Percentiles rank a stretch among this genome's conserved stretches.
Conservation (phyloP, 1,140 invertebrate genomes). For the Neomicropteryx cornuta region DNA sequence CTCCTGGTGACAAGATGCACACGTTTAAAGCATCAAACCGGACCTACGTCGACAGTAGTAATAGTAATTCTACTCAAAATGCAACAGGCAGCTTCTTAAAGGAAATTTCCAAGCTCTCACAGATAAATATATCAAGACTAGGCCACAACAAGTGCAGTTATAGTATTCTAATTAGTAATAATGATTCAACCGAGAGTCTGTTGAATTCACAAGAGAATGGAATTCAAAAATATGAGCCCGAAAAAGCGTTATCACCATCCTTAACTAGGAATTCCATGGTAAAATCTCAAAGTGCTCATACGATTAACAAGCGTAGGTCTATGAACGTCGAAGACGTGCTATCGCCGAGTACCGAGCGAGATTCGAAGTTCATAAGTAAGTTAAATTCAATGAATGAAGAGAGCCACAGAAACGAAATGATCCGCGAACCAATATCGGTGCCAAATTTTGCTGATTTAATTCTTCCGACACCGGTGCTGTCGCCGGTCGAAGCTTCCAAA, state of each 20-base stretch:
- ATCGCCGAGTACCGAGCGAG: constrained; percentile 14
- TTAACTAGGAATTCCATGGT: constrained; percentile 31
- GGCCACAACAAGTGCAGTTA: constrained; percentile 60
- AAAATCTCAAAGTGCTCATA: constrained; percentile 51
- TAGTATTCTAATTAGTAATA: constrained; percentile 51
- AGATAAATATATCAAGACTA: constrained; percentile 57
- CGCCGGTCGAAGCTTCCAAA: constrained; percentile 55
- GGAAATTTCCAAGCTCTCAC: constrained; percentile 62
- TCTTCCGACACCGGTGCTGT: constrained; percentile 52
- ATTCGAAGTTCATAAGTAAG: constrained; percentile 7
- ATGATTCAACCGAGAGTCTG: constrained; percentile 59
- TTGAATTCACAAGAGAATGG: constrained; percentile 22
- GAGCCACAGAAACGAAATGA: constrained; percentile 32
- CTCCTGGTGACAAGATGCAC: constrained; percentile 29
- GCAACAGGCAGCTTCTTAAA: constrained; percentile 44
- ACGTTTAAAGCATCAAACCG: constrained; percentile 27
- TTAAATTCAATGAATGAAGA: constrained; percentile 15
- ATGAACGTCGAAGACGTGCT: constrained; percentile 13
- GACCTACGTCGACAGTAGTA: constrained; percentile 30
- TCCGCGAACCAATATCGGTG: constrained; percentile 62
- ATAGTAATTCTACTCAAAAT: no score
- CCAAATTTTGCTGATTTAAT: constrained; percentile 60
- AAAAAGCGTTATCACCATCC: constrained; percentile 15
- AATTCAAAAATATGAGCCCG: constrained; percentile 18
- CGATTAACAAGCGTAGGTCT: constrained; percentile 40